Evolutionary conservation across 2,888 invertebrate species (phyloP).

Genomic region (Dastarcus helophoroides): DNA sequence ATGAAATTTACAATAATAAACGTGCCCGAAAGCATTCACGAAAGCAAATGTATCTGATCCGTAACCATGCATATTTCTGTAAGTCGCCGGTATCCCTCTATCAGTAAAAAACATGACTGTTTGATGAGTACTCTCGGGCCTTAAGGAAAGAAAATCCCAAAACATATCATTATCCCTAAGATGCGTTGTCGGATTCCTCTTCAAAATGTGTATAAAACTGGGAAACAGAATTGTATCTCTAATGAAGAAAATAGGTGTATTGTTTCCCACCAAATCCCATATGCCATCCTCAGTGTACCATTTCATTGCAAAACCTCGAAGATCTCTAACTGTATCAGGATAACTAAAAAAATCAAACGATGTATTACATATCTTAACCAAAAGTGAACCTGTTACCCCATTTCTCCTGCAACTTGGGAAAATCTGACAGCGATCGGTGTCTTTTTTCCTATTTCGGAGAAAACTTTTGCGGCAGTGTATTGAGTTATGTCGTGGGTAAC

Average conservation of each 20-base stretch:
- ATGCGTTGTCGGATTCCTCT: constrained; percentile 86
- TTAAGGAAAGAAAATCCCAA: constrained; percentile 85
- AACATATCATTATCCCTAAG: constrained; percentile 89
- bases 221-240: constrained; percentile 84
- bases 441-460: constrained; percentile 63
- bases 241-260: constrained; percentile 87
- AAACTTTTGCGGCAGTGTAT: constrained; percentile 68
- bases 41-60: constrained; percentile 90
- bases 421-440: constrained; percentile 70
- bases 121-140: constrained; percentile 83
- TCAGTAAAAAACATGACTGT: constrained; percentile 79
- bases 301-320: constrained; percentile 86
- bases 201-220: constrained; percentile 92
- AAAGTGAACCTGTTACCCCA: constrained; percentile 46
- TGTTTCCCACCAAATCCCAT: constrained; percentile 90
- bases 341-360: constrained; percentile 38
- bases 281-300: constrained; percentile 88
- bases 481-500: constrained; percentile 76
- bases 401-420: constrained; percentile 81
- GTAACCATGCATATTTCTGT: constrained; percentile 63
- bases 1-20: constrained; percentile 86
- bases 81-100: constrained; percentile 87
- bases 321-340: constrained; percentile 81
- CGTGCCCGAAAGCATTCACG: constrained; percentile 58
- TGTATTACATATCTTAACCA: constrained; percentile 36